Conservation (phyloP, 2,113 vertebrate genomes). For the Zootoca vivipara region DNA sequence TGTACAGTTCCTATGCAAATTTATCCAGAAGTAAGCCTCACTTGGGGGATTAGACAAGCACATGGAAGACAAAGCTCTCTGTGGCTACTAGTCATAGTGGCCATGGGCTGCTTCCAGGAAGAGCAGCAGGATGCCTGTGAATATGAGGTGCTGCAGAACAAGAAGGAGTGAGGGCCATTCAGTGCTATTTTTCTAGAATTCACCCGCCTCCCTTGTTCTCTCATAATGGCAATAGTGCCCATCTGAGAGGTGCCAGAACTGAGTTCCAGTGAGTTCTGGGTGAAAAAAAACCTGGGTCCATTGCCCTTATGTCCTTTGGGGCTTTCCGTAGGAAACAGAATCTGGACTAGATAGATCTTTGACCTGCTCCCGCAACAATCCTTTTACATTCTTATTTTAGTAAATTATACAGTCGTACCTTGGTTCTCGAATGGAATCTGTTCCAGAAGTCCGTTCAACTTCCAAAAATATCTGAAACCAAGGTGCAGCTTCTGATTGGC, state of each 20-base stretch:
- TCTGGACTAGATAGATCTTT: background rate
- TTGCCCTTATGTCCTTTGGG: background rate
- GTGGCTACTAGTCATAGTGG: background rate
- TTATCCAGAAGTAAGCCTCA: background rate
- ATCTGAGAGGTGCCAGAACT: too few species aligned
- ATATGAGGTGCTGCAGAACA: background rate
- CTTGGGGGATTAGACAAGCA: background rate
- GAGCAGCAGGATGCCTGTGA: background rate
- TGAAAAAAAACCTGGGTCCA: too few species aligned
- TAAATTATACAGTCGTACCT: background rate
- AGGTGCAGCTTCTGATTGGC: too few species aligned
- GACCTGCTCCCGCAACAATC: background rate
- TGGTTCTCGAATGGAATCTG: too few species aligned
- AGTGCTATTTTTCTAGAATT: too few species aligned
- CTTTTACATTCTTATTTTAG: background rate
- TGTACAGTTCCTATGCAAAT: background rate
- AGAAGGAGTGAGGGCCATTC: background rate
- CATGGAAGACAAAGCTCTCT: background rate
- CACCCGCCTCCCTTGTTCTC: too few species aligned
- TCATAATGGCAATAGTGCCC: too few species aligned
- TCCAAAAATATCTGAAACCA: too few species aligned
- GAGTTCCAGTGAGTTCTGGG: too few species aligned
- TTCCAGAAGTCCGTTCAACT: too few species aligned
- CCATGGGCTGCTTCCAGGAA: background rate
- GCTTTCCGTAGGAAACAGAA: background rate